Base-by-base conservation (phyloP, 2,888 invertebrate genomes). In the Drosophila trichaetosa region DNA sequence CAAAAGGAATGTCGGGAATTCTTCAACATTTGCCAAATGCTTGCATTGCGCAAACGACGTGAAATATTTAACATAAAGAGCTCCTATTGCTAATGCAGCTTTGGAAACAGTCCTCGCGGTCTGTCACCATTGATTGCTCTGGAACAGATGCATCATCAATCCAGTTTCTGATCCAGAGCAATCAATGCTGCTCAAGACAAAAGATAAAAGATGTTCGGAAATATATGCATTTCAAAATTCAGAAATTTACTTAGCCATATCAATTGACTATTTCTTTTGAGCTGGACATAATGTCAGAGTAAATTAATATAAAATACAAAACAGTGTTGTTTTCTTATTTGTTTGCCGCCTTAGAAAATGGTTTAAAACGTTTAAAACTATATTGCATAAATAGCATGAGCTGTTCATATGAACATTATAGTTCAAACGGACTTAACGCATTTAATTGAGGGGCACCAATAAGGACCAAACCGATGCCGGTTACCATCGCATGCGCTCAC, bases 371-470 rank as follows among this genome's bases (percentile, higher is more conserved):
- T 4, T 62, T 27, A 6, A 33, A 69, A 75, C 79, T 65, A 46
- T 60, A 49, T 60, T 65, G 62, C 8, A 31, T 11, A 53, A 40
- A n/a, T 33, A 48, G 31, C 54, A 6, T 2, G 0, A 10, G 29
- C 1, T 7, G 1, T 11, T n/a, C 40, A 69, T 51, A 33, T n/a
- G 29, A 24, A 3, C 66, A 60, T 3, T 38, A 42, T 46, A 66
- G 71, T 70, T 63, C 1, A 29, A 29, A 54, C 16, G 21, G 49
- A 49, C 21, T 61, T 21, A 18, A n/a, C 29, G 16, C 53, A 18
- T 33, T 27, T 36, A 40, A 63, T 63, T 13, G 7, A 13, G 11
- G 59, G 64, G n/a, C 84, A 83, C 6, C 46, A 46, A 46, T 46
- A 46, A 8, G 46, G 46, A 4, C 24, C 24, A 46, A 46, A 16